phyloP scores from a whole-genome alignment of 2,888 invertebrate genomes.

The Acrobasis consociella region DNA sequence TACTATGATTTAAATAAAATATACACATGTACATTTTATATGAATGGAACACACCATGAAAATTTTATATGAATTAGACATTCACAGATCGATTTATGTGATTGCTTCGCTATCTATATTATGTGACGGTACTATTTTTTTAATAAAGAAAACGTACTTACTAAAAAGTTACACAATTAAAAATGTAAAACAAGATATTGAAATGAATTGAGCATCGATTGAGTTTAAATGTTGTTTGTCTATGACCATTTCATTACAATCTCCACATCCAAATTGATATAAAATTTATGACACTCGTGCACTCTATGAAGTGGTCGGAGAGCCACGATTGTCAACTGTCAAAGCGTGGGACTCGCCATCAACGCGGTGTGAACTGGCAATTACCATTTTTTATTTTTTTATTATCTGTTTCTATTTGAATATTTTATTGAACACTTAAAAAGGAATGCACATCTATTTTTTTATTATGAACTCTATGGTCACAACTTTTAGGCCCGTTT shows the following conservation, averaged over 20 bases:
- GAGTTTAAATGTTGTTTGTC: slow-evolving; percentile 8
- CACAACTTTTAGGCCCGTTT: slow-evolving; percentile 36
- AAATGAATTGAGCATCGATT: not conserved
- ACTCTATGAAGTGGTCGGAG: slow-evolving; percentile 19
- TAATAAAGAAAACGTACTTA: too few species aligned
- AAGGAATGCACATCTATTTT: slow-evolving; percentile 25
- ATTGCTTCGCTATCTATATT: too few species aligned
- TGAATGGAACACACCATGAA: too few species aligned
- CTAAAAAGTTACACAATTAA: too few species aligned
- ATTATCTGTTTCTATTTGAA: slow-evolving; percentile 49
- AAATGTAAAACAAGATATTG: not conserved
- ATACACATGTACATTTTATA: too few species aligned
- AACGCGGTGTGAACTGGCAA: slow-evolving; percentile 65
- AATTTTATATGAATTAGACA: too few species aligned
- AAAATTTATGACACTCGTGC: slow-evolving; percentile 16
- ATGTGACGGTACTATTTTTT: too few species aligned
- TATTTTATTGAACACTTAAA: slow-evolving; percentile 62
- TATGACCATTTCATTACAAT: slow-evolving; percentile 8
- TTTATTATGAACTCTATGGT: slow-evolving; percentile 11
- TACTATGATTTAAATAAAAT: too few species aligned
- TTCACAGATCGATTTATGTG: too few species aligned
- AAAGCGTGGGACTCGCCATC: slow-evolving; percentile 61
- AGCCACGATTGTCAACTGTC: slow-evolving; percentile 27
- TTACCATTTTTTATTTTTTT: slow-evolving; percentile 70
- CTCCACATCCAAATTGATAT: slow-evolving; percentile 11